These are phyloP conservation scores for Esox niger DNA, from an alignment of 2,113 vertebrate species.

Conservation along the genomic window DNA sequence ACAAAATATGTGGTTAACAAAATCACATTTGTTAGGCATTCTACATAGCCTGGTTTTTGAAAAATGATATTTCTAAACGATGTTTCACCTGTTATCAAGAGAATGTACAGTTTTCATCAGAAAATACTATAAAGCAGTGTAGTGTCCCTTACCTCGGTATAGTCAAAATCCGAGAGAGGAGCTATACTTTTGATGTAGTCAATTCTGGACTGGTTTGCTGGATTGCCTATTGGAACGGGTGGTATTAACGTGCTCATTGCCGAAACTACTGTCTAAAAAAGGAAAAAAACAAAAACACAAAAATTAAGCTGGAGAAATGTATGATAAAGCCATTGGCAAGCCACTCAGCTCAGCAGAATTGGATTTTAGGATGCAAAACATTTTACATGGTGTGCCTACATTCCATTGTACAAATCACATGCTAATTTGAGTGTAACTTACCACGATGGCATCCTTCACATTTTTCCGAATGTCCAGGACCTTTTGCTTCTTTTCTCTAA, in stretches of 20 bases:
- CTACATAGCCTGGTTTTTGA: too few relatives aligned
- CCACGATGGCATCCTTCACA: slow-evolving; percentile 91
- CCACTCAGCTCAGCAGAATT: slow-evolving; percentile 13
- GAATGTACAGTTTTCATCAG: too few relatives aligned
- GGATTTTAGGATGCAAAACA: slow-evolving; percentile 43
- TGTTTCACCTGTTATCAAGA: too few relatives aligned
- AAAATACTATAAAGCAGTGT: not conserved
- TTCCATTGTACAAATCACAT: not conserved
- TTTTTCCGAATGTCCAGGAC: slow-evolving; percentile 92
- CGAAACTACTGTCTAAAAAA: slow-evolving; percentile 84
- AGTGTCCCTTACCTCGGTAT: slow-evolving; percentile 79
- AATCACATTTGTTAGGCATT: too few relatives aligned
- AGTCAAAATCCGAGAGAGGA: slow-evolving; percentile 88
- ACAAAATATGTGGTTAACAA: too few relatives aligned
- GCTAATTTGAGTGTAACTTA: slow-evolving; percentile 63
- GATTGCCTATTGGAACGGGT: slow-evolving; percentile 84
- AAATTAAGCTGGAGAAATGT: slow-evolving; percentile 22
- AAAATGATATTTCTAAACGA: too few relatives aligned
- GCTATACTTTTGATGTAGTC: slow-evolving; percentile 92
- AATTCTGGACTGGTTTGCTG: slow-evolving; percentile 83
- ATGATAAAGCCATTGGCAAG: slow-evolving; percentile 3
- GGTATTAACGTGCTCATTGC: slow-evolving; percentile 92
- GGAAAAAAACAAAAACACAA: slow-evolving; percentile 44
- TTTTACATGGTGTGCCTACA: slow-evolving; percentile 24
- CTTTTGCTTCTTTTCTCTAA: slow-evolving; percentile 92